Evolutionary conservation across 2,888 invertebrate species (phyloP).

Genomic region (Apamea anceps): DNA sequence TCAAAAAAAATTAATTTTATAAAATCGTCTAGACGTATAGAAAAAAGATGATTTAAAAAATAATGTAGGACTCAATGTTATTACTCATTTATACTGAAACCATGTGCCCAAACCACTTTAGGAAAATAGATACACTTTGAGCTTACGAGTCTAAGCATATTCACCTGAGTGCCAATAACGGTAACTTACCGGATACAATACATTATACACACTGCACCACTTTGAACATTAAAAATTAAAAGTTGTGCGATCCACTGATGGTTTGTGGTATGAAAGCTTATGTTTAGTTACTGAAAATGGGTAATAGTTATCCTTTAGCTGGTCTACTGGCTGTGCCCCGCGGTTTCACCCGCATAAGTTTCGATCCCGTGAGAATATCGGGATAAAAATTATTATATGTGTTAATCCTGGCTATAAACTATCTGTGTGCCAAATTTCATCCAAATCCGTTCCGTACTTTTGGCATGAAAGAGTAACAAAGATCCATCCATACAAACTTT

Average conservation of each 20-base stretch:
- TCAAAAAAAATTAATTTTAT: background rate
- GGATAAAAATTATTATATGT: no score
- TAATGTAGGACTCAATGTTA: background rate
- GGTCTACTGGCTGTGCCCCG: no score
- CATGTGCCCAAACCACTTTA: background rate
- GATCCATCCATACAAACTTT: no score
- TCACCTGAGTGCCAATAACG: background rate
- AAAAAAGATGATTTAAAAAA: background rate
- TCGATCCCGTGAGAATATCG: no score
- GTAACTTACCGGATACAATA: constrained; percentile 21
- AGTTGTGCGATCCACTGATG: background rate
- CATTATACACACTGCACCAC: background rate
- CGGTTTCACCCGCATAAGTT: no score
- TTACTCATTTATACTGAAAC: background rate
- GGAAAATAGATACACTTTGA: background rate
- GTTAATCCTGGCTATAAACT: no score
- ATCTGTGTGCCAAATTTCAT: no score
- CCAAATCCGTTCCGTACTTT: no score
- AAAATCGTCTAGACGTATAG: background rate
- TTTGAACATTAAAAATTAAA: constrained; percentile 21
- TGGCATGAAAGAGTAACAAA: no score
- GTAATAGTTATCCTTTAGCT: background rate
- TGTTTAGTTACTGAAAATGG: background rate
- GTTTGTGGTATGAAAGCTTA: background rate
- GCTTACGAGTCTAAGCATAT: background rate